Percentiles rank a stretch among this genome's conserved stretches.
Conservation (phyloP, 2,113 vertebrate species). For the Motacilla tschutschensis region DNA sequence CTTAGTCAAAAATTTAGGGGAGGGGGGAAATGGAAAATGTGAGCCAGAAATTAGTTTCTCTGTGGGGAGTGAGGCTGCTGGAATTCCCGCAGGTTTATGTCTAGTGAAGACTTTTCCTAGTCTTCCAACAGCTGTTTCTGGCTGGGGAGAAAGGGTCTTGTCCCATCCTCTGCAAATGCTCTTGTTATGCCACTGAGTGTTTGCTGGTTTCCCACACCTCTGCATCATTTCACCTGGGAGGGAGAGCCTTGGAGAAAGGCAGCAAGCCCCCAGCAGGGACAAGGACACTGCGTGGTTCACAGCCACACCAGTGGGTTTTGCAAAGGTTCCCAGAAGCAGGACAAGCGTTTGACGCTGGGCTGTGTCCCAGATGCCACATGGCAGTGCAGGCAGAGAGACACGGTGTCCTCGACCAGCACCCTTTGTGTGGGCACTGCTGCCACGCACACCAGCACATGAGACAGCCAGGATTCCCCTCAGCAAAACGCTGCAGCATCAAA, state of each 20-base stretch:
- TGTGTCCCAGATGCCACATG: not conserved
- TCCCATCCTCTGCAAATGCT: not conserved
- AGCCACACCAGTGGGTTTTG: not conserved
- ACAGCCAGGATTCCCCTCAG: constrained; percentile 60
- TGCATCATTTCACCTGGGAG: not conserved
- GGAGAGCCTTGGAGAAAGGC: not conserved
- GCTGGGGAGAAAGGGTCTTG: not conserved
- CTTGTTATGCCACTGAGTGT: not conserved
- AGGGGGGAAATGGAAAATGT: not conserved
- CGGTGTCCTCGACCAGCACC: not conserved
- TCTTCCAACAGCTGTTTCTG: not conserved
- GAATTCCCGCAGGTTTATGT: not conserved
- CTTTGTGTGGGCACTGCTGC: not conserved
- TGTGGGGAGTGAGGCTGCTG: not conserved
- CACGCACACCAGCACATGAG: not conserved
- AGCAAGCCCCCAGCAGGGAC: not conserved
- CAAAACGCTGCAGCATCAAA: constrained; percentile 57
- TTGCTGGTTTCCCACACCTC: not conserved
- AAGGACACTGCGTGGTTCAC: not conserved
- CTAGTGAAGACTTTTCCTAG: not conserved
- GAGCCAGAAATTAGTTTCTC: not conserved
- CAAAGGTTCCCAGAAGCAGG: not conserved
- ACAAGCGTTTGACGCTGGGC: not conserved
- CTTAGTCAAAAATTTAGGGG: not conserved
- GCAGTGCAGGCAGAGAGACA: not conserved